Evolutionary conservation across 2,113 vertebrate genomes (phyloP).

Genomic region (Oriolus oriolus): DNA sequence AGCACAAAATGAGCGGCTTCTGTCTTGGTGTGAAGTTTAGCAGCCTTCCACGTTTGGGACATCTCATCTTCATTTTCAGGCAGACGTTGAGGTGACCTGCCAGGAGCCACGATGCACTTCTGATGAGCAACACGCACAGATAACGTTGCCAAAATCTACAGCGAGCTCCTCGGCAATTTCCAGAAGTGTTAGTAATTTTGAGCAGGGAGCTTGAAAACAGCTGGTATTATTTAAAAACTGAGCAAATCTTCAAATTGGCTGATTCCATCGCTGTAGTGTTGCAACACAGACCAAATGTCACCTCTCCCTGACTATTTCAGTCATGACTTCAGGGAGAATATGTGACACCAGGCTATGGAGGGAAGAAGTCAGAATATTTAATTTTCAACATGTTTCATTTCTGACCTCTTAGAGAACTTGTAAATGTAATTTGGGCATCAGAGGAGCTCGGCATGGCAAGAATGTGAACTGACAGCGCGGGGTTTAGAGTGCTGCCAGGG

Average conservation of each 20-base stretch:
- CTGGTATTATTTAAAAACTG: slow-evolving; percentile 1
- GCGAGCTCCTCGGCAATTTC: not conserved
- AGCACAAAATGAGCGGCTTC: not conserved
- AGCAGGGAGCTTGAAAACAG: not conserved
- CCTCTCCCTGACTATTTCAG: not conserved
- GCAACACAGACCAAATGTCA: not conserved
- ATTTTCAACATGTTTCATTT: not conserved
- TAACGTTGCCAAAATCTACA: not conserved
- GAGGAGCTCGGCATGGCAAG: not conserved
- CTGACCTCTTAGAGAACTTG: slow-evolving; percentile 3
- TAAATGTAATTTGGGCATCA: not conserved
- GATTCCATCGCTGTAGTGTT: not conserved
- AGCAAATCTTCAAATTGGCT: slow-evolving; percentile 44
- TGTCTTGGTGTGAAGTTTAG: slow-evolving; percentile 13
- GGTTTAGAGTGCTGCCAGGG: not conserved
- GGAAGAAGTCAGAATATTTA: not conserved
- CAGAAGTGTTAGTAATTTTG: not conserved
- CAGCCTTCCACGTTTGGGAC: not conserved
- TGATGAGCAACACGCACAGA: not conserved
- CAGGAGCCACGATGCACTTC: not conserved
- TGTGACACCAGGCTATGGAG: not conserved
- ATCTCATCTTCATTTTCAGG: slow-evolving; percentile 22
- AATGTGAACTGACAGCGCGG: not conserved
- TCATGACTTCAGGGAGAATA: not conserved
- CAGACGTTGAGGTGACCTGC: slow-evolving; percentile 8